Evolutionary conservation across 1,140 invertebrate genomes (phyloP).

Genomic region (Laupala kohalensis): DNA sequence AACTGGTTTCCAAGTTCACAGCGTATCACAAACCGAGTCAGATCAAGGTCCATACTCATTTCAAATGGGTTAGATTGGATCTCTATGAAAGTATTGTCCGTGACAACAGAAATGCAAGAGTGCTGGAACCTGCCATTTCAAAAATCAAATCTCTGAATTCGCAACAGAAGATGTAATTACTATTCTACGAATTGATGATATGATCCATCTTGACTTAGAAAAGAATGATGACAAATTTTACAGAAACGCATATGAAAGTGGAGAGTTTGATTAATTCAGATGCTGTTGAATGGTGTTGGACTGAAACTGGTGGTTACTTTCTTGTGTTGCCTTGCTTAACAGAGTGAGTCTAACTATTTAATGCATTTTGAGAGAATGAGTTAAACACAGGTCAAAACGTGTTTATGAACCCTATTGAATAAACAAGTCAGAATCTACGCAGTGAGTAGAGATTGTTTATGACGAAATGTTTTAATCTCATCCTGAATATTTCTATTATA

Average conservation of each 20-base stretch:
- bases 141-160: constrained; percentile 99
- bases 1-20: constrained; percentile 92
- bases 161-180: constrained; percentile 99
- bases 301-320: too few species aligned
- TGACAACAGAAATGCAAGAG: constrained; percentile 89
- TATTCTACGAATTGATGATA: constrained; percentile 97
- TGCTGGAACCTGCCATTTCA: constrained; percentile 93
- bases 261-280: constrained; percentile 37
- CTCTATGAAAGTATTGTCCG: constrained; percentile 75
- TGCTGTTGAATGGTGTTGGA: too few species aligned
- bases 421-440: too few species aligned
- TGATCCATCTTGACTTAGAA: constrained; percentile 92
- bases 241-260: constrained; percentile 60
- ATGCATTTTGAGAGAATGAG: too few species aligned
- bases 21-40: constrained; percentile 98
- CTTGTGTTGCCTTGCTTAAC: too few species aligned
- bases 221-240: constrained; percentile 50
- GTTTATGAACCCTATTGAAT: too few species aligned
- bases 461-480: too few species aligned
- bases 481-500: too few species aligned
- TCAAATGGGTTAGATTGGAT: constrained; percentile 94
- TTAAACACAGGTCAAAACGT: too few species aligned
- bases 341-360: too few species aligned
- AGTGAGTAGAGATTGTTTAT: too few species aligned
- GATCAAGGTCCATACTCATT: constrained; percentile 74